Evolutionary conservation across 2,888 invertebrate genomes (phyloP), one percentile per base, ranked within the genome.

Genomic region (Ommatoiulus sabulosus): DNA sequence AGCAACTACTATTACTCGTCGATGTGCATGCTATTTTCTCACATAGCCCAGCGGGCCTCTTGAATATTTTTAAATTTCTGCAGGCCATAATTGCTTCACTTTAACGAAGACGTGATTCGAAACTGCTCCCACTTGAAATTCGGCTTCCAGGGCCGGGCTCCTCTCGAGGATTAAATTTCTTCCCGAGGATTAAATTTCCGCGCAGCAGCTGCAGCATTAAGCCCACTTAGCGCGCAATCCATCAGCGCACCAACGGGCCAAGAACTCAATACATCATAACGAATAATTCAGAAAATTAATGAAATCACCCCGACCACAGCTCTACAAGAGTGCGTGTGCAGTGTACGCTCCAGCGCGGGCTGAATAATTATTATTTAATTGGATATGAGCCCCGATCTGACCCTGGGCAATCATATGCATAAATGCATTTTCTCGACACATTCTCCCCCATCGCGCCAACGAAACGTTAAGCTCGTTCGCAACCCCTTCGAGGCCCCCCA

Each of bases 311-410:
- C 72, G 5, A 72, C 72, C 72, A 17, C 72, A 72, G 2, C 24
- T 20, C 72, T 63, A 7, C 72, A 72, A 72, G 24, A 72, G 5
- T 46, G 8, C 6, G 8, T 46, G 46, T 8, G 46, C 46, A 46
- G 8, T 72, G 20, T 24, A 72, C 72, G 72, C 24, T 72, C 72
- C 72, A 72, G 24, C 72, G 72, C 72, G 20, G 72, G 24, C 24
- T 72, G 72, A 72, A 72, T 72, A 72, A 72, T 72, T 72, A 72
- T 72, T 72, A 72, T 72, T 72, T 72, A 72, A 72, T 72, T 72
- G 72, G 72, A 72, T 72, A 17, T 17, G 72, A 72, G 72, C 72
- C 24, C 72, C 72, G 4, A 24, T 4, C 72, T 72, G 72, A 72
- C 72, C 72, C 72, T 7, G 72, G 72, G 72, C 72, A 72, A 72